Base-by-base conservation (phyloP, 2,888 invertebrate species). In the Resseliella maxima region DNA sequence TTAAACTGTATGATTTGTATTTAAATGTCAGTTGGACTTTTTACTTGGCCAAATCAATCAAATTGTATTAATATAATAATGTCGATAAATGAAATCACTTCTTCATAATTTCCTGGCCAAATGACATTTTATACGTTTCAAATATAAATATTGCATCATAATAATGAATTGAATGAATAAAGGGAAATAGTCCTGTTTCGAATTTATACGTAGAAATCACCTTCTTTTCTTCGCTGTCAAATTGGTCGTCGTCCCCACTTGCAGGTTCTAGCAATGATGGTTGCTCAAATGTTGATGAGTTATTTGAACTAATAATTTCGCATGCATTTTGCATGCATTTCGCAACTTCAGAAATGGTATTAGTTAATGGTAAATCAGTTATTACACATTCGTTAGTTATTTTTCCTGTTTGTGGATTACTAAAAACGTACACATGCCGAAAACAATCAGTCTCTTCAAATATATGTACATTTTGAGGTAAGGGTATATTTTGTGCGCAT, bases 221-320 rank as follows among this genome's bases (percentile, higher is more conserved):
- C 86, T 86, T 86, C 86, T 83, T 50, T 45, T 86, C 27, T 83
- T 36, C 24, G 86, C 38, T 86, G 86, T 81, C 86, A 24, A 50
- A 36, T 83, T 86, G 38, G 31, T 50, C 27, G 64, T 31, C 86
- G 46, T 54, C 85, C 21, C 35, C 59, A 35, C 31, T 64, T 21
- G 36, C 31, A 31, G 36, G n/a, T 10, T 38, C 38, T 83, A 8
- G n/a, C 6, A 10, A 12, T 36, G 83, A 38, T 38, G 83, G 38
- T 83, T 36, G n/a, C 5, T 83, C 83, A 83, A n/a, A 12, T 72
- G 15, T 18, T 35, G 72, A n/a, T 72, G 35, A 8, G 31, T 15
- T 27, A 72, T 12, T 15, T 72, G 31, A 72, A 31, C 31, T 72
- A 2, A 72, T 1, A 35, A 3, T 72, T 12, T 72, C 72, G 31